Percentiles rank a stretch among this genome's conserved stretches.
These are phyloP conservation scores for Nerophis lumbriciformis DNA, from an alignment of 2,113 vertebrate species.

Conservation along the genomic window DNA sequence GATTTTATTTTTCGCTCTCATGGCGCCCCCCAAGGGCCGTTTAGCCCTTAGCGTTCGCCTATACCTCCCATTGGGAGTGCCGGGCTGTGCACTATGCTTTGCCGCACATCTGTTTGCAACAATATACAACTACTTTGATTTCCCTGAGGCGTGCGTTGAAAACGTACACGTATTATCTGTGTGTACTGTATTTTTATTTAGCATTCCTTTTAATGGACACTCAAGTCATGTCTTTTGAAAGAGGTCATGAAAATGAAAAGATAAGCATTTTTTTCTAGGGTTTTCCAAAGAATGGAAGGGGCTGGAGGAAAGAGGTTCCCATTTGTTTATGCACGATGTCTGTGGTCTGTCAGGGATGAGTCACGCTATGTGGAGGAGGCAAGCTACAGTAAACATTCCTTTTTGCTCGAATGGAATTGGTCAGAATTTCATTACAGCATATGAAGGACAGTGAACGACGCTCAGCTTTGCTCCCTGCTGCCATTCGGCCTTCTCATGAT, in stretches of 20 bases:
- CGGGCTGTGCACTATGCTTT: no score
- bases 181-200: conserved; percentile 14
- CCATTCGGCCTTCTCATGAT: conserved; percentile 14
- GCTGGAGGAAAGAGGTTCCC: background rate
- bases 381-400: conserved; percentile 34
- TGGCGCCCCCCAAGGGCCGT: no score
- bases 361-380: conserved; percentile 21
- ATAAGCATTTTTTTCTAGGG: conserved; percentile 9
- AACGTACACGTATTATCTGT: background rate
- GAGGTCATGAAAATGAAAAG: conserved; percentile 3
- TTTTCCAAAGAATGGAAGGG: conserved; percentile 1
- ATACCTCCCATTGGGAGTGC: no score
- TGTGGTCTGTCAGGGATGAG: conserved; percentile 33
- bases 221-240: conserved; percentile 11
- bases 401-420: conserved; percentile 28
- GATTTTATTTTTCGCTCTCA: no score
- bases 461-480: conserved; percentile 7
- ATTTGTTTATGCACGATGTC: conserved; percentile 13
- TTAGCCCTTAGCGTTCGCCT: no score
- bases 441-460: conserved; percentile 35
- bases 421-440: conserved; percentile 40
- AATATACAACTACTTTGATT: background rate
- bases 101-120: no score
- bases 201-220: conserved; percentile 2
- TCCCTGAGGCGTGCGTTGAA: background rate